These are phyloP conservation scores for Spinibarbus caldwelli DNA, from an alignment of 2,797 vertebrate genomes.

Conservation along the genomic window DNA sequence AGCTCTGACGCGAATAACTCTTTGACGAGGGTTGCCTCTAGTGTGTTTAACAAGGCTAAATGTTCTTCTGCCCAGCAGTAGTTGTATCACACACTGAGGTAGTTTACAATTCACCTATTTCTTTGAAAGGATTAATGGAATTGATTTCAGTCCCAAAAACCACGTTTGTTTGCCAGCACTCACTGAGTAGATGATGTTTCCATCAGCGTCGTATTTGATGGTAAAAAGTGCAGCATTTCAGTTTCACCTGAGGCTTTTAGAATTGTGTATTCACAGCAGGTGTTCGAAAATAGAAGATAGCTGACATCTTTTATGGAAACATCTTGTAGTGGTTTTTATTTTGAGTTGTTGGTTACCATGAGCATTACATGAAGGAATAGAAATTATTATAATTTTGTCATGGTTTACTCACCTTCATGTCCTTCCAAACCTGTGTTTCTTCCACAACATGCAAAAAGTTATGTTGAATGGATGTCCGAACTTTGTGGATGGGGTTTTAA, in stretches of 20 bases:
- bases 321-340: neutral
- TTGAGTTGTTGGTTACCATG: neutral
- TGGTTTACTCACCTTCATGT: neutral
- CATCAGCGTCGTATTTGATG: neutral
- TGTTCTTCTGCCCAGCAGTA: slow-evolving; percentile 29
- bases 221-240: slow-evolving; percentile 16
- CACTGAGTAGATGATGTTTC: slow-evolving; percentile 33
- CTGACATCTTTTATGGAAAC: slow-evolving; percentile 2
- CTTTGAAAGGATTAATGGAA: slow-evolving; percentile 50
- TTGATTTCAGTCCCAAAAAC: slow-evolving; percentile 43
- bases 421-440: neutral
- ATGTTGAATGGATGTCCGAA: neutral
- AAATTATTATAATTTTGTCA: neutral
- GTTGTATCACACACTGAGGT: slow-evolving; percentile 23
- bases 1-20: slow-evolving; percentile 14
- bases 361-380: neutral
- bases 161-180: slow-evolving; percentile 29
- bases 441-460: neutral
- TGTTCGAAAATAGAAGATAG: neutral
- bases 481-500: neutral
- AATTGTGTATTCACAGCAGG: neutral
- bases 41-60: slow-evolving; percentile 52
- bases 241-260: neutral
- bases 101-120: slow-evolving; percentile 24
- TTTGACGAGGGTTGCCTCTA: slow-evolving; percentile 35